Evolutionary conservation across 1,140 invertebrate species (phyloP).

Genomic region (Drosophila nigromelanica): DNA sequence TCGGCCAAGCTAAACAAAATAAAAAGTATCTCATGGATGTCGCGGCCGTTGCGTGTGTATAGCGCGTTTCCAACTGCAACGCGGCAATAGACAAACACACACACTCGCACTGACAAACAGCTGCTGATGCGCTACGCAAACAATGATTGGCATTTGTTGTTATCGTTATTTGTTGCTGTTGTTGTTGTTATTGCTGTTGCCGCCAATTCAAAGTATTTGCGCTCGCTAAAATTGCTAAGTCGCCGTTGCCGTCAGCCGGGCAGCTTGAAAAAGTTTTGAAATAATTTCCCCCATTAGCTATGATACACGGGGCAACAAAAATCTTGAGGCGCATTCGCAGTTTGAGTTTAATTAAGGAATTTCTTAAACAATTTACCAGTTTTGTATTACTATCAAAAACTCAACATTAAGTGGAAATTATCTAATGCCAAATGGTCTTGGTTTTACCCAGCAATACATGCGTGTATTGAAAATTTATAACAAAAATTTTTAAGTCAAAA

Average conservation of each 20-base stretch:
- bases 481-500: not conserved
- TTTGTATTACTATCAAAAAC: constrained; percentile 34
- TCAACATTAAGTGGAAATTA: constrained; percentile 13
- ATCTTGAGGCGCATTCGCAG: constrained; percentile 52
- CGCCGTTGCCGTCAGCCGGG: constrained; percentile 30
- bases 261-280: constrained; percentile 65
- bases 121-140: constrained; percentile 77
- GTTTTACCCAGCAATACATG: not conserved
- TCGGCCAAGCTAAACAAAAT: constrained; percentile 29
- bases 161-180: constrained; percentile 50
- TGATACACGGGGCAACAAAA: constrained; percentile 47
- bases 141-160: constrained; percentile 79
- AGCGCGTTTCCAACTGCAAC: constrained; percentile 56
- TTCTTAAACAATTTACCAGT: constrained; percentile 25
- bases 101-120: constrained; percentile 40
- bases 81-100: constrained; percentile 30
- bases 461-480: not conserved
- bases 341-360: constrained; percentile 73
- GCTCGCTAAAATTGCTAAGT: constrained; percentile 65
- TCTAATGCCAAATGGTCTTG: constrained; percentile 1
- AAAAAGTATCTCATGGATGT: constrained; percentile 67
- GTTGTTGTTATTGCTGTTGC: constrained; percentile 18
- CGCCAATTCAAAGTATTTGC: constrained; percentile 68
- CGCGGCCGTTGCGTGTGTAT: constrained; percentile 40
- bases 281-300: constrained; percentile 64